Evolutionary conservation across 1,140 invertebrate genomes (phyloP).

Genomic region (Macrobrachium nipponense): DNA sequence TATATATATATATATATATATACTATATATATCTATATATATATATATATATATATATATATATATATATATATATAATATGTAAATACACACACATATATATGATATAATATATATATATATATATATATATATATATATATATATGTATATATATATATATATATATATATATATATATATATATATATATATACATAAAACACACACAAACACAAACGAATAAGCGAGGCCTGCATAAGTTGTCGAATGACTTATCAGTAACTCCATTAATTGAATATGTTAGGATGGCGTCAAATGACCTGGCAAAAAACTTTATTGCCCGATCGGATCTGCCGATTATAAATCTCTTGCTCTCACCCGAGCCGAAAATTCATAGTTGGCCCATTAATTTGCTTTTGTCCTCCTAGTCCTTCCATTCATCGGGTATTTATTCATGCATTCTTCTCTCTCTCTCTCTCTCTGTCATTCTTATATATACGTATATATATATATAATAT

Average conservation of each 20-base stretch:
- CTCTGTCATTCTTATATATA: neutral
- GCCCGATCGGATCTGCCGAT: too few species aligned
- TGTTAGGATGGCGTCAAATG: too few species aligned
- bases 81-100: slow-evolving; percentile 32
- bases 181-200: slow-evolving; percentile 8
- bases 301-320: too few species aligned
- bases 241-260: too few species aligned
- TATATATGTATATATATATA: slow-evolving; percentile 21
- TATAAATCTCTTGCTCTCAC: too few species aligned
- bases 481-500: too few species aligned
- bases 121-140: slow-evolving; percentile 6
- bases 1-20: too few species aligned
- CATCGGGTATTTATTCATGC: neutral
- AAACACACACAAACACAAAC: neutral
- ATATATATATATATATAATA: slow-evolving; percentile 2
- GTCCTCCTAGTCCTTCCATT: too few species aligned
- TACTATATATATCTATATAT: neutral
- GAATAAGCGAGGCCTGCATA: too few species aligned
- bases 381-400: too few species aligned
- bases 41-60: slow-evolving; percentile 1
- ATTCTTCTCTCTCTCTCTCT: neutral
- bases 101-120: slow-evolving; percentile 24
- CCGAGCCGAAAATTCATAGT: too few species aligned
- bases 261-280: too few species aligned
- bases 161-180: slow-evolving; percentile 10